Conservation (phyloP, 2,888 invertebrate genomes). For the Stenodera caucasica region DNA sequence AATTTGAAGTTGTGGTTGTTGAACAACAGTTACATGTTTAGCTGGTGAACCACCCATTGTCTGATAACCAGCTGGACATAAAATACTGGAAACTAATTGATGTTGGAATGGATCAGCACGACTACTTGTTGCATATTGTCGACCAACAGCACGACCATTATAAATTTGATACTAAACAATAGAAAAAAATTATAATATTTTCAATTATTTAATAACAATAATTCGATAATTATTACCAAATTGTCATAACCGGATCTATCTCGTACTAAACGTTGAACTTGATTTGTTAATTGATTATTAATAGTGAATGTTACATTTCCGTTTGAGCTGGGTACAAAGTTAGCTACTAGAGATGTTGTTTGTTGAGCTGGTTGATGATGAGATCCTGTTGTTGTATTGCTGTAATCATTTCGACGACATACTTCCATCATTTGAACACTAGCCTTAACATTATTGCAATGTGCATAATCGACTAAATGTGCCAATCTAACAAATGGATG, state of each 20-base stretch:
- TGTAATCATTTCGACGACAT: conserved; percentile 61
- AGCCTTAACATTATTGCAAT: conserved; percentile 95
- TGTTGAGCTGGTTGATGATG: conserved; percentile 59
- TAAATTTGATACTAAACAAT: conserved; percentile 76
- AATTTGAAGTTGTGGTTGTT: conserved; percentile 73
- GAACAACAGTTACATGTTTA: conserved; percentile 70
- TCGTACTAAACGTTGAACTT: conserved; percentile 70
- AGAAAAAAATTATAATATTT: too few species aligned
- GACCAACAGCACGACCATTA: conserved; percentile 69
- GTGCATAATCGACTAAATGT: conserved; percentile 93
- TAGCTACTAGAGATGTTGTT: conserved; percentile 67
- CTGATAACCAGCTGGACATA: conserved; percentile 89
- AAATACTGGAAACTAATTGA: conserved; percentile 90
- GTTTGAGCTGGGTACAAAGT: conserved; percentile 75
- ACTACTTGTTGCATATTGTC: conserved; percentile 63
- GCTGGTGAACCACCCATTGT: conserved; percentile 68
- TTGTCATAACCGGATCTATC: conserved; percentile 79
- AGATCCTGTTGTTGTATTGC: conserved; percentile 50
- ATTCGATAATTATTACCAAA: conserved; percentile 58
- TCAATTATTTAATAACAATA: too few species aligned
- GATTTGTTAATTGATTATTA: conserved; percentile 83
- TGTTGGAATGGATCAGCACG: conserved; percentile 86
- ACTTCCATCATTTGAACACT: conserved; percentile 98
- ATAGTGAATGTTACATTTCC: conserved; percentile 91
- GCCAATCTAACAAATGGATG: conserved; percentile 93